Evolutionary conservation across 2,888 invertebrate genomes (phyloP), one percentile per base, ranked within the genome.

Genomic region (Biston betularia): DNA sequence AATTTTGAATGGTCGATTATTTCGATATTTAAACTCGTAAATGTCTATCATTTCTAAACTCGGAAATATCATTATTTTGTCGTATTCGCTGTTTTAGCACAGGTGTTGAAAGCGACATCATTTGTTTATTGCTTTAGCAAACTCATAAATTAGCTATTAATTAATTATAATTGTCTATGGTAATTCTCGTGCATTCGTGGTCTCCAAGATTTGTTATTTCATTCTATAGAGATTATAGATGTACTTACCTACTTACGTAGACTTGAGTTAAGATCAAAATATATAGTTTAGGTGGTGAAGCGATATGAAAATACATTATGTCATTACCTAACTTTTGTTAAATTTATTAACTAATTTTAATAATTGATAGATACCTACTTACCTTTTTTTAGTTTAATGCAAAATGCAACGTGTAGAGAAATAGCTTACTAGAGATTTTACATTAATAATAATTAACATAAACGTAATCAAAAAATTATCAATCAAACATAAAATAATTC

Each of bases 91-190:
- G 24, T 40, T 58, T 45, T 52, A 60, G 55, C 72, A 70, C 78
- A 82, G 82, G 80, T 83, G 80, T 78, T 72, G 55, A 54, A 63
- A 56, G 65, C 75, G 75, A 79, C 79, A 75, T 69, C 62, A 56
- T 71, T 78, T 79, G 80, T 83, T 80, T 79, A 80, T 81, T 69
- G 74, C 76, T 76, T 76, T 70, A 73, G 76, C 78, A 78, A 77
- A 70, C 65, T 81, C 76, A 88, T 88, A 86, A 83, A 86, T 86
- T 86, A 84, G 79, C 80, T 77, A 81, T 84, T 76, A 80, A 80
- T 83, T 71, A 82, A 83, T 81, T 79, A 74, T 84, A 82, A 84
- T 83, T 80, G 77, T 75, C 76, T 75, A 72, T 69, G 72, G 72
- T 72, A 65, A 69, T 60, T 38, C 38, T 38, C 15, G 58, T 55